Conservation (phyloP, 2,888 invertebrate genomes). For the Hetaerina titia region DNA sequence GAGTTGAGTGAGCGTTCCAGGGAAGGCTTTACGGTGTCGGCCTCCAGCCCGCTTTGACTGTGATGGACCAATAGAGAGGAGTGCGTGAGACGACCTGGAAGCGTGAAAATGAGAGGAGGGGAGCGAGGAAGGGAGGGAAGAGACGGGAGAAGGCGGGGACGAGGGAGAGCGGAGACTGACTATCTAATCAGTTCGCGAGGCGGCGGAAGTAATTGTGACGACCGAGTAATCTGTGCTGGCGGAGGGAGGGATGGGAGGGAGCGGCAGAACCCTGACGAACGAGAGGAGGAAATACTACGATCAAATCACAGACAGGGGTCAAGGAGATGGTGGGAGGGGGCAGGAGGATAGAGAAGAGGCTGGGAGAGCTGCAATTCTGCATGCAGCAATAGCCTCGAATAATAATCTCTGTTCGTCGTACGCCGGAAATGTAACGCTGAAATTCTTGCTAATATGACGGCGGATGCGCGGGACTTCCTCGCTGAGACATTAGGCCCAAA, state of each 20-base stretch:
- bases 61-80: not conserved
- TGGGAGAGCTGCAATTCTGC: not conserved
- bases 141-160: not conserved
- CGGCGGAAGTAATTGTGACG: slow-evolving; percentile 1
- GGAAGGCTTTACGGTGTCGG: not conserved
- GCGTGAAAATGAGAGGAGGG: not conserved
- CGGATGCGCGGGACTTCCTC: not conserved
- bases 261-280: not conserved
- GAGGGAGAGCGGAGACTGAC: not conserved
- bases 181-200: slow-evolving; percentile 1
- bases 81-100: not conserved
- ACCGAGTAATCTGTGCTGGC: not conserved
- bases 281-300: not conserved
- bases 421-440: not conserved
- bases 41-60: not conserved
- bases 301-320: not conserved
- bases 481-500: not conserved
- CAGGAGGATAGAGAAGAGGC: not conserved
- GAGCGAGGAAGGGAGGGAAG: not conserved
- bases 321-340: not conserved
- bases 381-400: not conserved
- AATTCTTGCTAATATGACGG: not conserved
- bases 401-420: not conserved
- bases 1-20: not conserved
- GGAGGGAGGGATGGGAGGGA: not conserved